Conservation (phyloP, 2,888 invertebrate species). For the Thymelicus lineola region DNA sequence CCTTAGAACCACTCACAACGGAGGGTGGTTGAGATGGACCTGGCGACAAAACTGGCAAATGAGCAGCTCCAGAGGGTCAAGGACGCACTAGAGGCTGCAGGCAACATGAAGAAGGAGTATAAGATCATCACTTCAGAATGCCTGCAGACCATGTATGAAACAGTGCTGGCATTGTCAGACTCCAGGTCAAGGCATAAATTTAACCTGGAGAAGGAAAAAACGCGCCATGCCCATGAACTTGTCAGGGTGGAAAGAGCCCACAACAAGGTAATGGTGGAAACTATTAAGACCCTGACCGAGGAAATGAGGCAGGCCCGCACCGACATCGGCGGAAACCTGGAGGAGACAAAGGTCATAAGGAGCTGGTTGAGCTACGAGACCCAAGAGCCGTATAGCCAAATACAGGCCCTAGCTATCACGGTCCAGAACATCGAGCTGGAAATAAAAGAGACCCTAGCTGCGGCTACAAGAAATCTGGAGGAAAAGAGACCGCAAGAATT, state of each 20-base stretch:
- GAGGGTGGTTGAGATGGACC: constrained; percentile 38
- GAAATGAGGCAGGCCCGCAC: constrained; percentile 12
- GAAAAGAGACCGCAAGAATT: too few relatives aligned
- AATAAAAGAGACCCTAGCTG: neutral
- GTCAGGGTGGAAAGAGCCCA: constrained; percentile 38
- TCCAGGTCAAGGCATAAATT: constrained; percentile 40
- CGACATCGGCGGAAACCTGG: constrained; percentile 12
- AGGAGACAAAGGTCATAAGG: constrained; percentile 21
- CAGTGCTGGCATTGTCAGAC: constrained; percentile 41
- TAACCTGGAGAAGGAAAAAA: constrained; percentile 41
- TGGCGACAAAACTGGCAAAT: constrained; percentile 35
- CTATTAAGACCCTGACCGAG: constrained; percentile 1
- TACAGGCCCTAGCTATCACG: neutral
- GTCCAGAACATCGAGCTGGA: neutral
- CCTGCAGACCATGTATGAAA: constrained; percentile 40
- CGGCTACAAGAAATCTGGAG: too few relatives aligned
- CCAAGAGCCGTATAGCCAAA: constrained; percentile 8
- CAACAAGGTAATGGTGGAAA: constrained; percentile 1
- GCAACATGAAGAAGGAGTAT: constrained; percentile 43
- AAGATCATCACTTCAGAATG: constrained; percentile 31
- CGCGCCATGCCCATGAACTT: constrained; percentile 33
- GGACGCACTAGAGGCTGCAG: constrained; percentile 38
- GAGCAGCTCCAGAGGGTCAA: constrained; percentile 34
- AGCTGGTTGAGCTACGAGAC: constrained; percentile 35
- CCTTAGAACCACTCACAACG: too few relatives aligned